Percentiles rank a stretch among this genome's conserved stretches.
phyloP scores from a whole-genome alignment of 2,888 invertebrate species.

The Erpobdella octoculata region DNA sequence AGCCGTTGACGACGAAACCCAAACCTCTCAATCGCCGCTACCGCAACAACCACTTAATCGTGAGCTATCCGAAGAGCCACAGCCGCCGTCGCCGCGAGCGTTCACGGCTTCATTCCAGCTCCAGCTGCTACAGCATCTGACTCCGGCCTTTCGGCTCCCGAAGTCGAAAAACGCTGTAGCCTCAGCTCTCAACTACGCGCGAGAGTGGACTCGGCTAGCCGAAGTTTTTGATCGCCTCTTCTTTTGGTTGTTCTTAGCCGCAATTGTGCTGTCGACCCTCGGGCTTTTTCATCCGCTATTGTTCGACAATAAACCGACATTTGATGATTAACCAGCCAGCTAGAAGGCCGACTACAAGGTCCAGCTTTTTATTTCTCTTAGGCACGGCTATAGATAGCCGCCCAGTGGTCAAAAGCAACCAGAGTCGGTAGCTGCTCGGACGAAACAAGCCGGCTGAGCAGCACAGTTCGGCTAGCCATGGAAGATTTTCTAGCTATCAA shows the following conservation, averaged over 20 bases:
- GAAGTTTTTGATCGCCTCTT: constrained; percentile 40
- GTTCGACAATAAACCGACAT: constrained; percentile 5
- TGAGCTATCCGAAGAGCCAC: background rate
- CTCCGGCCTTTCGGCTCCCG: background rate
- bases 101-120: constrained; percentile 23
- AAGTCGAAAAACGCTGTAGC: background rate
- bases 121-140: constrained; percentile 9
- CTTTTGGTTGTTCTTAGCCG: constrained; percentile 40
- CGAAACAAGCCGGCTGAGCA: too few species aligned
- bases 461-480: too few species aligned
- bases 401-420: too few species aligned
- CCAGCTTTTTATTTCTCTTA: too few species aligned
- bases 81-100: constrained; percentile 4
- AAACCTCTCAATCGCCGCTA: background rate
- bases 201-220: constrained; percentile 38
- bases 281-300: constrained; percentile 40
- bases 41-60: background rate
- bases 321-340: too few species aligned
- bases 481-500: too few species aligned
- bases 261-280: constrained; percentile 38
- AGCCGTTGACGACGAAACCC: too few species aligned
- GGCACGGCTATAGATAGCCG: too few species aligned
- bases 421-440: too few species aligned
- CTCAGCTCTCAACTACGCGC: constrained; percentile 30
- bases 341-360: too few species aligned